Base-by-base conservation (phyloP, 1,140 invertebrate species). In the Leptinotarsa defecta region DNA sequence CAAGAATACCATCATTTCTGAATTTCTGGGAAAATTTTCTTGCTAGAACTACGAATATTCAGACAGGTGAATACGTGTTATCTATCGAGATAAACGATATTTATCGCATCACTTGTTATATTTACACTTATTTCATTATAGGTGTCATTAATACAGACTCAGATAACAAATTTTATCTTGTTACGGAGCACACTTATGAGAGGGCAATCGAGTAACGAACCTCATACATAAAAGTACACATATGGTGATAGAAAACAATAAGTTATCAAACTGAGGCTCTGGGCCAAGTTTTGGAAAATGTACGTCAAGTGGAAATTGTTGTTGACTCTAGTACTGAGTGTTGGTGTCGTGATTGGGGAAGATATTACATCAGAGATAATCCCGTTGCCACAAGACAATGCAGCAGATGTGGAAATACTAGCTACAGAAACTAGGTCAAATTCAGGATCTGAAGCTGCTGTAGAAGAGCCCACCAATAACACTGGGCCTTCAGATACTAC, bases 81-180 rank as follows among this genome's bases (percentile, higher is more conserved):
- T 57, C 52, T 71, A 71, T 71, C 52, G n/a, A 71, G 69, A 71
- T 71, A 71, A 71, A 71, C 4, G n/a, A 71, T 71, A 22, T 69
- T 20, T 69, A 69, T 69, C 48, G 43, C 19, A 34, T 69, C 13
- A 69, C 68, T 43, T 17, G 17, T n/a, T 27, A 24, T 71, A 71
- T 71, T 71, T 71, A 71, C 48, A 34, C 52, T 71, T 71, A 71
- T 71, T 71, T 71, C 49, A 71, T 71, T 71, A 71, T 52, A 71
- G 49, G 69, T 71, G 69, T 71, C 69, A 57, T 71, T 61, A 71
- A 68, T 19, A 34, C 64, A 34, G 27, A 34, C 64, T 22, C 64
- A 71, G 69, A 71, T 71, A 71, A 71, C 15, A 71, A 43, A 57
- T 57, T 57, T 71, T 71, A 71, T 71, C 69, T 71, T 57, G 69